Evolutionary conservation across 2,888 invertebrate genomes (phyloP).

Genomic region (Endomychus coccineus): DNA sequence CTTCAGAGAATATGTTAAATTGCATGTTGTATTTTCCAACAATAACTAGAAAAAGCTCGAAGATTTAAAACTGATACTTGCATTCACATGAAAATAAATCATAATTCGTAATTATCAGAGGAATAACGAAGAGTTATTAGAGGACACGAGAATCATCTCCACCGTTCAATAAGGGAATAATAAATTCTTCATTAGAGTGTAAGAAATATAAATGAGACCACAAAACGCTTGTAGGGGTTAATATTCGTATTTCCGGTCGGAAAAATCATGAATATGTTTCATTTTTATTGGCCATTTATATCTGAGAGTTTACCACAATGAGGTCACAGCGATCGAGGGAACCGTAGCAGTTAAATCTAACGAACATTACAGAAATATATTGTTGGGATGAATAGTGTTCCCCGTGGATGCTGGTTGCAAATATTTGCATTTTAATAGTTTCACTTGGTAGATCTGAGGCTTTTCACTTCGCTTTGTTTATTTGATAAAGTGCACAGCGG

Average conservation of each 20-base stretch:
- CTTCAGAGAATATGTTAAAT: too few species aligned
- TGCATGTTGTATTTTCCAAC: too few species aligned
- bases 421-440: constrained; percentile 47
- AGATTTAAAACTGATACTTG: too few species aligned
- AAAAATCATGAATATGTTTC: constrained; percentile 47
- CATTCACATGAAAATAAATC: too few species aligned
- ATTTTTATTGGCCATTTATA: constrained; percentile 47
- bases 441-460: constrained; percentile 35
- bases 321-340: constrained; percentile 30
- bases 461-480: constrained; percentile 37
- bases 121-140: too few species aligned
- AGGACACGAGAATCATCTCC: too few species aligned
- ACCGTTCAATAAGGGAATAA: too few species aligned
- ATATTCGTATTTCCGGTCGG: constrained; percentile 41
- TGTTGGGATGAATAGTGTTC: constrained; percentile 30
- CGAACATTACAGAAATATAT: constrained; percentile 31
- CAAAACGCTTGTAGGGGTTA: constrained; percentile 33
- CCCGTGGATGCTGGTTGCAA: constrained; percentile 32
- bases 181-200: constrained; percentile 32
- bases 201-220: constrained; percentile 33
- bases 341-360: constrained; percentile 25
- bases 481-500: constrained; percentile 26
- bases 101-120: too few species aligned
- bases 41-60: too few species aligned
- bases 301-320: constrained; percentile 38